Conservation (phyloP, 2,888 invertebrate species). For the Cheilosia vernalis region DNA sequence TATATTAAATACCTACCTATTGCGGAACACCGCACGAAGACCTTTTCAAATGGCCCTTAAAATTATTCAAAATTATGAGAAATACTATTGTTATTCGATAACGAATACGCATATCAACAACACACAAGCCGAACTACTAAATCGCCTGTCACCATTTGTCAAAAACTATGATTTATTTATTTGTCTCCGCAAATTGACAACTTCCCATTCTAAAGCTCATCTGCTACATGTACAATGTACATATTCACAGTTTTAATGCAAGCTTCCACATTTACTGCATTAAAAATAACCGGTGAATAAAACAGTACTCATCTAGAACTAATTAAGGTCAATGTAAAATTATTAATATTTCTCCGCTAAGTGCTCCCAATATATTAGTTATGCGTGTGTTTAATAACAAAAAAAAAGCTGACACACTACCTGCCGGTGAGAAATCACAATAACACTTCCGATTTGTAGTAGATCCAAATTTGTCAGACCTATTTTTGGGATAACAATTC, state of each 20-base stretch:
- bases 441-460: slow-evolving; percentile 17
- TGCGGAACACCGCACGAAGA: no score
- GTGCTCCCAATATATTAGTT: not conserved
- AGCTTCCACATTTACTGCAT: not conserved
- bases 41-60: no score
- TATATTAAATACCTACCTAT: no score
- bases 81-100: not conserved
- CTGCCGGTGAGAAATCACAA: not conserved
- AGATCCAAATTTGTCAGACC: slow-evolving; percentile 16
- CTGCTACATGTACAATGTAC: not conserved
- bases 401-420: not conserved
- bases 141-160: not conserved
- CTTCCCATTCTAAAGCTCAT: not conserved
- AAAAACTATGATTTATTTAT: slow-evolving; percentile 12
- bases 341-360: not conserved
- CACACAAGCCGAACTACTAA: not conserved
- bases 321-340: slow-evolving; percentile 26
- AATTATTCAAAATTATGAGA: not conserved
- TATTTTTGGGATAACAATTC: slow-evolving; percentile 6
- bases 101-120: not conserved
- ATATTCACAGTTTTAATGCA: not conserved
- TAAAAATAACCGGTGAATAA: slow-evolving; percentile 3
- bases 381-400: not conserved
- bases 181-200: slow-evolving; percentile 14
- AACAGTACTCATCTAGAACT: not conserved